Percentiles rank a stretch among this genome's conserved stretches.
Conservation (phyloP, 2,888 invertebrate genomes). For the Chrysolina haemoptera region DNA sequence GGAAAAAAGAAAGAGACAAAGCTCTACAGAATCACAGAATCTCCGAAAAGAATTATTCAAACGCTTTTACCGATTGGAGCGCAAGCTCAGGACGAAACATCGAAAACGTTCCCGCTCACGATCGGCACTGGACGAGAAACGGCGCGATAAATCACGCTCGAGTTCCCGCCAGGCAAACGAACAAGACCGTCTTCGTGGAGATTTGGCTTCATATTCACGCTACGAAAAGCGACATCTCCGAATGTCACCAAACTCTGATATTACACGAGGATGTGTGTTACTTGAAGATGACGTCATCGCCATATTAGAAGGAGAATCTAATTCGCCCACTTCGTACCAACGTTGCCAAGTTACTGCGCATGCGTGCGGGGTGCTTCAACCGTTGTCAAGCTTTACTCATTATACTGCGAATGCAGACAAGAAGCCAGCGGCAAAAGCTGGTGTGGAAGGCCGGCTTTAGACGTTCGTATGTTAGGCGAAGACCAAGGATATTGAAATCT, state of each 20-base stretch:
- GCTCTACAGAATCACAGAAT: not conserved
- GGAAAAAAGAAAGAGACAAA: not conserved
- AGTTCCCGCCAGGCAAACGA: not conserved
- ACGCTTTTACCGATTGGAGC: conserved; percentile 8
- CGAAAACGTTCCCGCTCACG: not conserved
- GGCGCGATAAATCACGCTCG: not conserved
- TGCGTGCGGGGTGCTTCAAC: no score
- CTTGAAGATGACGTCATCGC: not conserved
- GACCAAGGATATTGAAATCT: no score
- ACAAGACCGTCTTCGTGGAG: not conserved
- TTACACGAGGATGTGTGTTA: not conserved
- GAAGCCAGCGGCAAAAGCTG: no score
- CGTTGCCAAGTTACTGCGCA: no score
- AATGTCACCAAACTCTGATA: not conserved
- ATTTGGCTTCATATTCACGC: not conserved
- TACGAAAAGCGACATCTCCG: not conserved
- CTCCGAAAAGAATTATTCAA: not conserved
- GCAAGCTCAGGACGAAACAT: not conserved
- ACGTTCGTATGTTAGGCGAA: no score
- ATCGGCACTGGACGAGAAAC: conserved; percentile 7
- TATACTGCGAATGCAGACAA: no score
- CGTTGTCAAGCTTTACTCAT: no score
- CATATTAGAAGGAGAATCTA: no score
- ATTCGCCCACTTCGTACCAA: no score
- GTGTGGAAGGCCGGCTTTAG: no score